Evolutionary conservation across 2,113 vertebrate genomes (phyloP).

Genomic region (Calonectris borealis): DNA sequence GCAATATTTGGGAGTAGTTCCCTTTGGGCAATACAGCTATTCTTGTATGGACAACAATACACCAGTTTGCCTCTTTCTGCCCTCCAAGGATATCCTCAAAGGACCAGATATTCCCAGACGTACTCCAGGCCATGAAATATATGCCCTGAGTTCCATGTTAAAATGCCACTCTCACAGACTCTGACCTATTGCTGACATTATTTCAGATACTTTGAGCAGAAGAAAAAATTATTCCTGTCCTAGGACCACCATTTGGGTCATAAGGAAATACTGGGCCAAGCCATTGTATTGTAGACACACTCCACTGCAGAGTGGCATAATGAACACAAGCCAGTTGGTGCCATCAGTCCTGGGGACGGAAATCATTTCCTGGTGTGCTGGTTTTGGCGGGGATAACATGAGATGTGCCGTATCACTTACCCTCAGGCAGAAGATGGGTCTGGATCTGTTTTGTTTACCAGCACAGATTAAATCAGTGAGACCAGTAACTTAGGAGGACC

Average conservation of each 20-base stretch:
- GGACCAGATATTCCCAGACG: background rate
- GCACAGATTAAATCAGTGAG: background rate
- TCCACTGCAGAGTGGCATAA: background rate
- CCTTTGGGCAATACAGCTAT: background rate
- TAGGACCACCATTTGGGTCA: background rate
- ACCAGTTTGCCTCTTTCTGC: background rate
- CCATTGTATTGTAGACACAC: fast-evolving
- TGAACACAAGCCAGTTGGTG: background rate
- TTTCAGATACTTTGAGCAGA: background rate
- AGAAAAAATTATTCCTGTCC: background rate
- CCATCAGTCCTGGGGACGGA: background rate
- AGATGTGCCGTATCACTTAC: background rate
- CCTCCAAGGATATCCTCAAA: background rate
- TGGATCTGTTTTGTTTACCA: background rate
- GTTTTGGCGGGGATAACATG: too few species aligned
- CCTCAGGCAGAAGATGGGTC: background rate
- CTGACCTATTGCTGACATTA: background rate
- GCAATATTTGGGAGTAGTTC: background rate
- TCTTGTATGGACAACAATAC: background rate
- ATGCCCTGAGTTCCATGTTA: background rate
- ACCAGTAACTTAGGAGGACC: background rate
- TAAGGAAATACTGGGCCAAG: background rate
- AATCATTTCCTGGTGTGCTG: background rate
- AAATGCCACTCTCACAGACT: background rate
- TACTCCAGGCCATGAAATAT: background rate